phyloP scores from a whole-genome alignment of 2,888 invertebrate genomes.

The Dione vanillae region DNA sequence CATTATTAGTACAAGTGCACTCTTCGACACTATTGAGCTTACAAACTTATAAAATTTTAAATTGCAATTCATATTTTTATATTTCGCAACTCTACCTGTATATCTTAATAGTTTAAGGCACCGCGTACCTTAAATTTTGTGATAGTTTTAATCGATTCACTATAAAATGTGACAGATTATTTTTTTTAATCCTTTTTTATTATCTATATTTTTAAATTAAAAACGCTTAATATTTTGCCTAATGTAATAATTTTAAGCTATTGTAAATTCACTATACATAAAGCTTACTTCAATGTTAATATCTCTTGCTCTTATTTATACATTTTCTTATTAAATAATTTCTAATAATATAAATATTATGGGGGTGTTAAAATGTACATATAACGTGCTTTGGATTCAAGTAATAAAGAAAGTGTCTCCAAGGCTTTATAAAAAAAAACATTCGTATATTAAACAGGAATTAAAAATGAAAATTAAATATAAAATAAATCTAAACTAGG shows the following conservation, averaged over 20 bases:
- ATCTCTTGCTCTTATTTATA: neutral
- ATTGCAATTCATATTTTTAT: slow-evolving; percentile 36
- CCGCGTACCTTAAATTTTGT: neutral
- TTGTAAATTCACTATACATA: too few species aligned
- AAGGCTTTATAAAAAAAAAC: neutral
- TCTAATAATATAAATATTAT: neutral
- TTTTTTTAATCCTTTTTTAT: neutral
- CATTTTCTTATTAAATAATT: neutral
- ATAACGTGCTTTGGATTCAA: neutral
- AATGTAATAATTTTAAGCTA: too few species aligned
- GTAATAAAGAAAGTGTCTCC: neutral
- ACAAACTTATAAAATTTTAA: slow-evolving; percentile 41
- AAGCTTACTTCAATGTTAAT: neutral
- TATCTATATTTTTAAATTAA: neutral
- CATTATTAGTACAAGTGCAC: slow-evolving; percentile 32
- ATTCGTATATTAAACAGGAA: neutral
- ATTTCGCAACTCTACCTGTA: slow-evolving; percentile 33
- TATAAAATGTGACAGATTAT: neutral
- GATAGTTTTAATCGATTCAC: neutral
- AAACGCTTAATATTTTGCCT: too few species aligned
- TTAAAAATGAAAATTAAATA: neutral
- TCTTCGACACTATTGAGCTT: slow-evolving; percentile 48
- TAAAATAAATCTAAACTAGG: neutral
- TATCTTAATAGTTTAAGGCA: slow-evolving; percentile 19
- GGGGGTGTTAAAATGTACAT: neutral